phyloP scores from a whole-genome alignment of 2,888 invertebrate species.

The Campoplex capitator region DNA sequence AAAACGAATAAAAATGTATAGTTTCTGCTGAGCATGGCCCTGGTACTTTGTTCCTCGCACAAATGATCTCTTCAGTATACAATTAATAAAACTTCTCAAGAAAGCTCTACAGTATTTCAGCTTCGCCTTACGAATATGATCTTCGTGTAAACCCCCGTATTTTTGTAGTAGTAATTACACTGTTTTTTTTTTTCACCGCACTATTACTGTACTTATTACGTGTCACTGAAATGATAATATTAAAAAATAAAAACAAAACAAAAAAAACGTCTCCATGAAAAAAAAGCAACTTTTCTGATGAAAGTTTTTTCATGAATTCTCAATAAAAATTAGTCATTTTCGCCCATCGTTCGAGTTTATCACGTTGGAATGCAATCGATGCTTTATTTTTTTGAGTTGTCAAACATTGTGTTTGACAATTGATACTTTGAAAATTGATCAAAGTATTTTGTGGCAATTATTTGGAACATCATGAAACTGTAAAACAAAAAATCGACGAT shows the following conservation, averaged over 20 bases:
- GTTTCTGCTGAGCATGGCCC: constrained; percentile 58
- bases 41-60: constrained; percentile 22
- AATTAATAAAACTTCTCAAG: constrained; percentile 22
- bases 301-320: not conserved
- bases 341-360: not conserved
- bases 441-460: not conserved
- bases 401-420: not conserved
- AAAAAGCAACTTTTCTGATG: not conserved
- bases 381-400: not conserved
- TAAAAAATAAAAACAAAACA: not conserved
- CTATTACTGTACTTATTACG: not conserved
- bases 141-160: constrained; percentile 1
- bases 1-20: not conserved
- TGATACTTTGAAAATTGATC: not conserved
- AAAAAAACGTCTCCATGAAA: not conserved
- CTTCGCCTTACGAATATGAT: constrained; percentile 6
- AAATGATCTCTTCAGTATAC: not conserved
- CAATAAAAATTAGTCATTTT: not conserved
- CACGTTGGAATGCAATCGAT: not conserved
- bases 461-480: too few relatives aligned
- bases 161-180: not conserved
- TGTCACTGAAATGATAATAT: constrained; percentile 35
- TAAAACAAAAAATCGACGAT: not conserved
- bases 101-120: constrained; percentile 19
- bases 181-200: constrained; percentile 3